Base-by-base conservation (phyloP, 1,140 invertebrate genomes). In the Drosophila jambulina region DNA sequence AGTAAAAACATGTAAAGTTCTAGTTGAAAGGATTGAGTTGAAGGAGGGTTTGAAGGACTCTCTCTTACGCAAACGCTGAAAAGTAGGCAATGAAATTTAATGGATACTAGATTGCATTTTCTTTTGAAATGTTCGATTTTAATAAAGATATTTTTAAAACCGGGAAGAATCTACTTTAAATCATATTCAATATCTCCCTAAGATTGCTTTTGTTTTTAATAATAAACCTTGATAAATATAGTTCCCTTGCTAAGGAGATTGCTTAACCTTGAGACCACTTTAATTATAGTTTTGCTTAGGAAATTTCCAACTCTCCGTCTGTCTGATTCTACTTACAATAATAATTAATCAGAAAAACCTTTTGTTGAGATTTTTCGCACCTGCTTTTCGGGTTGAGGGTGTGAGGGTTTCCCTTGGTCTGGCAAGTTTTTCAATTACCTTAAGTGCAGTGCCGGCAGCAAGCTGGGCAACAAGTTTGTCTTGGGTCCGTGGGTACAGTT, bases 401-500 rank as follows among this genome's bases (percentile, higher is more conserved):
- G 45, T 17, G 23, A n/a, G n/a, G 51, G 2, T 6, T 54, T 54
- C 4, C 51, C 51, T 9, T 17, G 53, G 60, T 71, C 54, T 46
- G 45, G 13, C n/a, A 36, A 56, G 63, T 70, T 81, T 84, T 88
- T 90, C 81, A 90, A 88, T 88, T 88, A 90, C 77, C 63, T 81
- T 85, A 88, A 88, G 84, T 88, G 85, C 74, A 46, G 23, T 13
- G 34, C 25, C 23, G 3, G 21, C 23, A 17, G 45, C 21, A 17
- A n/a, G 46, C 4, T 42, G 61, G 79, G 75, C 82, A 86, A 82
- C 82, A 86, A 86, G 82, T 82, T 75, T 19, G 58, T 34, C 23
- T 8, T 23, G 46, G 38, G 46, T 74, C 34, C 29, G 49, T 25
- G 21, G 68, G 83, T 87, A 87, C 84, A 88, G 84, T 87, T 90